Evolutionary conservation across 2,888 invertebrate species (phyloP).

Genomic region (Augochlorella aurata): DNA sequence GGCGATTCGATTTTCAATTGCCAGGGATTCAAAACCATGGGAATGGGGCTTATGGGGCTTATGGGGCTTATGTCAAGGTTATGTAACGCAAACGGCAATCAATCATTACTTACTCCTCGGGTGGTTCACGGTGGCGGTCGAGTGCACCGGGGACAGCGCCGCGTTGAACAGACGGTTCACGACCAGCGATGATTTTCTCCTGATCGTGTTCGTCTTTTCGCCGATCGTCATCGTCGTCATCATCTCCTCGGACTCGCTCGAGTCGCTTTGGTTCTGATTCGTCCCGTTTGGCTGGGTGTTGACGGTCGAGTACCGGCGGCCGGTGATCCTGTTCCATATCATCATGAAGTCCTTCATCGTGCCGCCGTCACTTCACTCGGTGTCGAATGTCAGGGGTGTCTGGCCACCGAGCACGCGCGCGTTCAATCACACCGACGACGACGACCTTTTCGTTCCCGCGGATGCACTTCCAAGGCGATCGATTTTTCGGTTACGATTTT

Average conservation of each 20-base stretch:
- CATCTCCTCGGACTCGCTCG: constrained; percentile 55
- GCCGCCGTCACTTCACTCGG: constrained; percentile 7
- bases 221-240: constrained; percentile 4
- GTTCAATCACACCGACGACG: too few relatives aligned
- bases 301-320: constrained; percentile 84
- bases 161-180: constrained; percentile 82
- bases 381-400: background rate
- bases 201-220: constrained; percentile 75
- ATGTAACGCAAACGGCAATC: too few relatives aligned
- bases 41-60: too few relatives aligned
- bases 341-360: constrained; percentile 86
- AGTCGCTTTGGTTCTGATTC: constrained; percentile 61
- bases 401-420: background rate
- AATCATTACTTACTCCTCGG: constrained; percentile 82
- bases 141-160: constrained; percentile 80
- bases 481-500: background rate
- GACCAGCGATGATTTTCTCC: constrained; percentile 81
- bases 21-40: too few relatives aligned
- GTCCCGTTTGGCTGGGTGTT: constrained; percentile 72
- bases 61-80: too few relatives aligned
- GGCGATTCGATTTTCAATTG: too few relatives aligned
- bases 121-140: constrained; percentile 79
- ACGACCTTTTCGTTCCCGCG: too few relatives aligned
- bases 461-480: too few relatives aligned
- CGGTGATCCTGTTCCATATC: constrained; percentile 84